Percentiles rank a stretch among this genome's conserved stretches.
These are phyloP conservation scores for Phalacrocorax brasilianus DNA, from an alignment of 2,113 vertebrate species.

Conservation along the genomic window DNA sequence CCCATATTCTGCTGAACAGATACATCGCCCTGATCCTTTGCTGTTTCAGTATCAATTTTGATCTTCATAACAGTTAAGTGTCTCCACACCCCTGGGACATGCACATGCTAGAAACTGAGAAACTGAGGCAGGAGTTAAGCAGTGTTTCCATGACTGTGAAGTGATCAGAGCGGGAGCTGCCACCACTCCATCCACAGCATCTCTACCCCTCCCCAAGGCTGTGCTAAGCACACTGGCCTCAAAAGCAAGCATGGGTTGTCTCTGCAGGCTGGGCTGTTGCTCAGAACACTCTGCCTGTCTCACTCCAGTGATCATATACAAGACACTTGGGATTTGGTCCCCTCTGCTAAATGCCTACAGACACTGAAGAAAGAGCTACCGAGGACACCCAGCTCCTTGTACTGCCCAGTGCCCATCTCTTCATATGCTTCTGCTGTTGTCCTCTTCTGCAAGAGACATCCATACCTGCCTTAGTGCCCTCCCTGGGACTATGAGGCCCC, in stretches of 20 bases:
- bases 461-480: neutral
- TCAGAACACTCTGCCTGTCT: neutral
- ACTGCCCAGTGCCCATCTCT: neutral
- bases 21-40: neutral
- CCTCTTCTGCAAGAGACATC: neutral
- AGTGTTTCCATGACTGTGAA: neutral
- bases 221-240: neutral
- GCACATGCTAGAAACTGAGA: neutral
- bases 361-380: rapidly evolving
- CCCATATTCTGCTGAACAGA: slow-evolving; percentile 7
- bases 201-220: neutral
- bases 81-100: neutral
- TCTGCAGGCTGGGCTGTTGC: neutral
- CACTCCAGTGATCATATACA: rapidly evolving
- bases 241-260: rapidly evolving
- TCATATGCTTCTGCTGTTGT: neutral
- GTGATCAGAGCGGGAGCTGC: rapidly evolving
- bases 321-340: neutral
- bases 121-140: neutral
- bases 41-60: neutral
- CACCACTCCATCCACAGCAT: rapidly evolving
- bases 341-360: neutral
- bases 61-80: neutral
- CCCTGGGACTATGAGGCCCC: neutral
- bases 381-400: neutral